Evolutionary conservation across 2,888 invertebrate genomes (phyloP), one percentile per base, ranked within the genome.

Genomic region (Notocelia uddmanniana): DNA sequence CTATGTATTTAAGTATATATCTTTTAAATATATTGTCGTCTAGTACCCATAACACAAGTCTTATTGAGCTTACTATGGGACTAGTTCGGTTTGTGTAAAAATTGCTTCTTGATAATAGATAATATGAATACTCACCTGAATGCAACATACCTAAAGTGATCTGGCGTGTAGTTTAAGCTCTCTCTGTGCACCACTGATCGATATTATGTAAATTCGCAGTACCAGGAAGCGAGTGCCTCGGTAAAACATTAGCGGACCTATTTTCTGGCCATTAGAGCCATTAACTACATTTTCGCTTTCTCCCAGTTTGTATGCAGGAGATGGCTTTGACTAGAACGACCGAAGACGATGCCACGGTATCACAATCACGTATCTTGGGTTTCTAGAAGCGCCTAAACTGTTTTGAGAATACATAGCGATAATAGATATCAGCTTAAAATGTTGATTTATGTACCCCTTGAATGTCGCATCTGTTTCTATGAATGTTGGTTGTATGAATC

Each of bases 291-390:
- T 69, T 73, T 74, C 69, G 81, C 81, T 84, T 84, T 85, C 83
- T 80, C 80, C 77, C 78, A 75, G 76, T 81, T 74, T 77, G 76
- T 81, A 80, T 79, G 76, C 75, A 73, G 62, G 68, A 74, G 74
- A 67, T 77, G 75, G 78, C 75, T 75, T 77, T 77, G 78, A 74
- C 74, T 74, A 76, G 80, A 81, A 82, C 80, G 79, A n/a, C 34
- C 21, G 50, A 63, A 50, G 63, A 64, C 21, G 34, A 66, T 41
- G 41, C 41, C n/a, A 45, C 45, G 45, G n/a, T 8, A 45, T n/a
- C 8, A n/a, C 37, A 45, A 45, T 45, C 45, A 45, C 5, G 37
- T 13, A 2, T n/a, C 45, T 45, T 45, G 45, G 45, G 45, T n/a
- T 45, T 45, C n/a, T n/a, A 45, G 45, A 45, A 45, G n/a, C 6